Percentiles rank a stretch among this genome's conserved stretches.
These are phyloP conservation scores for Rhingia campestris DNA, from an alignment of 2,888 invertebrate species.

Conservation along the genomic window DNA sequence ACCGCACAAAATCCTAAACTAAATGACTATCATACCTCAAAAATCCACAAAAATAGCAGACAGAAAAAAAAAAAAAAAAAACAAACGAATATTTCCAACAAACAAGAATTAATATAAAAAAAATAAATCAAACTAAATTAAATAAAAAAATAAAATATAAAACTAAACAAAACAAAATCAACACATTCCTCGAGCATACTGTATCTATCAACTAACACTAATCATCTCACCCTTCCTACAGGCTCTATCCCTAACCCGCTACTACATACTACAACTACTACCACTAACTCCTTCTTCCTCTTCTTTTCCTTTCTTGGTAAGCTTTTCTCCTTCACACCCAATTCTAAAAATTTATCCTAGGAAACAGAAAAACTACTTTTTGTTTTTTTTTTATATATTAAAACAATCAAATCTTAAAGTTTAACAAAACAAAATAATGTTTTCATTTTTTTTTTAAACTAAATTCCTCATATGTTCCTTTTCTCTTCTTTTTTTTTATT, in stretches of 20 bases:
- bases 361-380: constrained; percentile 51
- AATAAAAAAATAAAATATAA: constrained; percentile 43
- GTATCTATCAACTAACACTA: constrained; percentile 61
- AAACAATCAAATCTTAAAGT: constrained; percentile 54
- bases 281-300: constrained; percentile 22
- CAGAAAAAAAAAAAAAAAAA: constrained; percentile 18
- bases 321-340: constrained; percentile 39
- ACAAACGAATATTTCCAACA: constrained; percentile 33
- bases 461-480: constrained; percentile 35
- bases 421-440: constrained; percentile 50
- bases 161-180: constrained; percentile 38
- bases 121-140: constrained; percentile 1
- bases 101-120: constrained; percentile 40
- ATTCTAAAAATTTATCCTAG: constrained; percentile 69
- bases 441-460: constrained; percentile 43
- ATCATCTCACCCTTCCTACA: constrained; percentile 20
- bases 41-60: background rate
- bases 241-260: constrained; percentile 8
- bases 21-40: background rate
- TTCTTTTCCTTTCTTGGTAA: constrained; percentile 5
- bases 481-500: constrained; percentile 18
- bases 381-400: background rate
- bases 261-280: constrained; percentile 32
- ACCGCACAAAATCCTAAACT: constrained; percentile 37
- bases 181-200: constrained; percentile 59